Percentiles rank a stretch among this genome's conserved stretches.
phyloP scores from a whole-genome alignment of 2,888 invertebrate species.

The Pycnomerus fuliginosus region DNA sequence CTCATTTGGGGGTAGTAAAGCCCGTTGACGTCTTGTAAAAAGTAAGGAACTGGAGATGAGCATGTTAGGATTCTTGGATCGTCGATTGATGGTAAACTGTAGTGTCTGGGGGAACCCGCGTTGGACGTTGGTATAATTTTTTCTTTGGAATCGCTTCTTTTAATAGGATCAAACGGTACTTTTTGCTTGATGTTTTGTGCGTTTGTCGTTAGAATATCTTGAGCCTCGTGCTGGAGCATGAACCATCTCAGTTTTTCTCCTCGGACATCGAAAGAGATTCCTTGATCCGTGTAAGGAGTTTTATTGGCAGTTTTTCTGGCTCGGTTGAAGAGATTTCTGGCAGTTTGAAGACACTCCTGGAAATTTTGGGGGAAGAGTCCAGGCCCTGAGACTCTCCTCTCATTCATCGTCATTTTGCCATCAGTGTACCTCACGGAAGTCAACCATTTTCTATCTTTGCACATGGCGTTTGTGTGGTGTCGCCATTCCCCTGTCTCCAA shows the following conservation, averaged over 20 bases:
- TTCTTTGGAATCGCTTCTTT: conserved; percentile 49
- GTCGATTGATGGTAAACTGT: conserved; percentile 68
- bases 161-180: conserved; percentile 72
- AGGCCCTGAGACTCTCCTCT: conserved; percentile 69
- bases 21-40: conserved; percentile 47
- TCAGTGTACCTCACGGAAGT: conserved; percentile 66
- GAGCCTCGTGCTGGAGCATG: conserved; percentile 85
- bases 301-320: conserved; percentile 75
- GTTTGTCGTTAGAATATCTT: conserved; percentile 69
- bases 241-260: conserved; percentile 81
- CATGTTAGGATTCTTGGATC: conserved; percentile 52
- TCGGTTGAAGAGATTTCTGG: conserved; percentile 73
- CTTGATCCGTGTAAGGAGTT: conserved; percentile 72
- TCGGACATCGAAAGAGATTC: conserved; percentile 67
- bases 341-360: conserved; percentile 76
- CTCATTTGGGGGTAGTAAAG: conserved; percentile 47
- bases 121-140: conserved; percentile 1
- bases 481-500: conserved; percentile 88
- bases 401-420: conserved; percentile 73
- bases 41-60: conserved; percentile 50
- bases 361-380: conserved; percentile 73
- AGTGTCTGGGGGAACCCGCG: conserved; percentile 63
- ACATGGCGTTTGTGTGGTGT: conserved; percentile 75
- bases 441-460: conserved; percentile 81
- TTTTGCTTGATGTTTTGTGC: conserved; percentile 75